Evolutionary conservation across 1,140 invertebrate genomes (phyloP).

Genomic region (Palaemon carinicauda): DNA sequence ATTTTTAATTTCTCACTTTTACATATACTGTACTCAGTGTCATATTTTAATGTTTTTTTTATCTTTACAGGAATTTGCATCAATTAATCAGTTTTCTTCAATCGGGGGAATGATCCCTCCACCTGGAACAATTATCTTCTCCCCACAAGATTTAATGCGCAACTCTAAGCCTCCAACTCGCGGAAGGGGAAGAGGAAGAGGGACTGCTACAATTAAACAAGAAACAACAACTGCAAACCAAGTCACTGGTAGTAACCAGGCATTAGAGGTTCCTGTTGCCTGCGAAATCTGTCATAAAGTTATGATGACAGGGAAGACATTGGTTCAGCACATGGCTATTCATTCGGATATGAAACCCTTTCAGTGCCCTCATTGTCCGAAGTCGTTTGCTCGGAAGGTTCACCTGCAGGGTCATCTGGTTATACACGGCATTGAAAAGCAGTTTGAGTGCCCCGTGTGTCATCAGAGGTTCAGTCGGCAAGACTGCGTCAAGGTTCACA

Average conservation of each 20-base stretch:
- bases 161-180: slow-evolving; percentile 7
- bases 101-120: slow-evolving; percentile 51
- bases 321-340: slow-evolving; percentile 59
- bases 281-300: slow-evolving; percentile 58
- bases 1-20: too few relatives aligned
- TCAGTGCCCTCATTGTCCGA: slow-evolving; percentile 59
- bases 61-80: slow-evolving; percentile 5
- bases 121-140: slow-evolving; percentile 57
- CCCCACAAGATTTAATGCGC: slow-evolving; percentile 52
- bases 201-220: slow-evolving; percentile 35
- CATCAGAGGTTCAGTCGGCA: slow-evolving; percentile 58
- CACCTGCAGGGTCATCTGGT: slow-evolving; percentile 58
- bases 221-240: not conserved
- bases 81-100: slow-evolving; percentile 9
- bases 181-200: not conserved
- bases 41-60: not conserved
- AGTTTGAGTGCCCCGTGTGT: slow-evolving; percentile 59
- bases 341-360: slow-evolving; percentile 58
- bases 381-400: slow-evolving; percentile 59
- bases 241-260: not conserved
- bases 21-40: not conserved
- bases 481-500: slow-evolving; percentile 60
- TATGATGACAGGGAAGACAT: slow-evolving; percentile 57
- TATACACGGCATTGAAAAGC: slow-evolving; percentile 58
- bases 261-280: slow-evolving; percentile 47